Percentiles rank a stretch among this genome's conserved stretches.
Conservation (phyloP, 2,888 invertebrate species). For the Branchipolynoe longqiensis region DNA sequence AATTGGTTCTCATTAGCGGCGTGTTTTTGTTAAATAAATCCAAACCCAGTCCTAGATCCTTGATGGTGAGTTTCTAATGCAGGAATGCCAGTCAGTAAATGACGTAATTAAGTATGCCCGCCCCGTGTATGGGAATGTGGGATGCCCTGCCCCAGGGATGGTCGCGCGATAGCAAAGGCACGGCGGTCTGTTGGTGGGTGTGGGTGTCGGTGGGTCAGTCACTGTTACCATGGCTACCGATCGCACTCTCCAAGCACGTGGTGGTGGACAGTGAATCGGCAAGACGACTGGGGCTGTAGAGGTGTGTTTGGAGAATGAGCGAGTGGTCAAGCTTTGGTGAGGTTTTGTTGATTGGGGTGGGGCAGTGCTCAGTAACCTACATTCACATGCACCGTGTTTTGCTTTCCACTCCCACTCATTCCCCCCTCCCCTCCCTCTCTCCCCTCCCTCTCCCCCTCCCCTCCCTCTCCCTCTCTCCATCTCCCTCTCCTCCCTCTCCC, state of each 20-base stretch:
- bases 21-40: too few relatives aligned
- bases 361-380: slow-evolving; percentile 26
- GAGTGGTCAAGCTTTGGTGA: slow-evolving; percentile 11
- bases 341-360: not conserved
- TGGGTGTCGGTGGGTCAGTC: slow-evolving; percentile 2
- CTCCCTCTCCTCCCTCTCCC: not conserved
- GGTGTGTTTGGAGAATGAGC: not conserved
- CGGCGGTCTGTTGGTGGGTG: too few relatives aligned
- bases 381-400: not conserved
- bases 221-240: slow-evolving; percentile 32
- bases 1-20: too few relatives aligned
- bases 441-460: not conserved
- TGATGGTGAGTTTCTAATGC: too few relatives aligned
- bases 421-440: not conserved
- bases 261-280: not conserved
- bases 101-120: too few relatives aligned
- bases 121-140: too few relatives aligned
- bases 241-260: not conserved
- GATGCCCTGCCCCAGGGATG: too few relatives aligned
- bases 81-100: too few relatives aligned
- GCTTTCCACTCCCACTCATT: not conserved
- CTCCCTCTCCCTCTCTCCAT: not conserved
- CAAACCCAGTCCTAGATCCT: too few relatives aligned
- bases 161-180: too few relatives aligned
- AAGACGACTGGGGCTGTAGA: not conserved